These are phyloP conservation scores for Prenolepis imparis DNA, from an alignment of 2,888 invertebrate genomes.

Conservation along the genomic window DNA sequence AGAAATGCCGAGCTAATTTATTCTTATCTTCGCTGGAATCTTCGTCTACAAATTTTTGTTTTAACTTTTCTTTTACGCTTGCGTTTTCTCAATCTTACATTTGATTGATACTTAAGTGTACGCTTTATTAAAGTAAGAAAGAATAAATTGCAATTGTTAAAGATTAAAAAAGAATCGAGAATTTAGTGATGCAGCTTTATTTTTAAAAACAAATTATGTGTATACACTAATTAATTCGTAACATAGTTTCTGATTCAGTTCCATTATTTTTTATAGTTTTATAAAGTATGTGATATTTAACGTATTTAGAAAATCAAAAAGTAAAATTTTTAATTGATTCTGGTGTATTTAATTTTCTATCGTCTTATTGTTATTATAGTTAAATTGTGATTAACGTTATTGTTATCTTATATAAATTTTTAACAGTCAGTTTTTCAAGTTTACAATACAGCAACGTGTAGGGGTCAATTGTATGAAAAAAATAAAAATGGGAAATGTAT, in stretches of 20 bases:
- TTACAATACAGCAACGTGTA: neutral
- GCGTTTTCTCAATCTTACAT: neutral
- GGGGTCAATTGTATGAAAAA: neutral
- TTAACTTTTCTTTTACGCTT: neutral
- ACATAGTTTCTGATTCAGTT: too few relatives aligned
- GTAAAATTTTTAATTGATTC: neutral
- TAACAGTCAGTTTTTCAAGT: neutral
- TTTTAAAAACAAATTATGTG: neutral
- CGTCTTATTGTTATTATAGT: neutral
- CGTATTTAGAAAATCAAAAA: neutral
- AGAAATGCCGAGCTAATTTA: constrained; percentile 59
- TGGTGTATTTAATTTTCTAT: neutral
- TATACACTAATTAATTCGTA: too few relatives aligned
- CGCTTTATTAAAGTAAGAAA: neutral
- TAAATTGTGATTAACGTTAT: neutral
- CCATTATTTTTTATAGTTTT: neutral
- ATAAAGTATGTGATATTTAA: neutral
- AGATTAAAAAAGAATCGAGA: neutral
- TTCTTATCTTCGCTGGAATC: constrained; percentile 55
- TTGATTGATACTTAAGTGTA: neutral
- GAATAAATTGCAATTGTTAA: neutral
- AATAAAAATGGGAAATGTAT: neutral
- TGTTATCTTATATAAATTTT: neutral
- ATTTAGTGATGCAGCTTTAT: neutral
- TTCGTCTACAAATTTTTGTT: constrained; percentile 45